Conservation (phyloP, 2,888 invertebrate genomes). For the Pseudolycoriella hygida region DNA sequence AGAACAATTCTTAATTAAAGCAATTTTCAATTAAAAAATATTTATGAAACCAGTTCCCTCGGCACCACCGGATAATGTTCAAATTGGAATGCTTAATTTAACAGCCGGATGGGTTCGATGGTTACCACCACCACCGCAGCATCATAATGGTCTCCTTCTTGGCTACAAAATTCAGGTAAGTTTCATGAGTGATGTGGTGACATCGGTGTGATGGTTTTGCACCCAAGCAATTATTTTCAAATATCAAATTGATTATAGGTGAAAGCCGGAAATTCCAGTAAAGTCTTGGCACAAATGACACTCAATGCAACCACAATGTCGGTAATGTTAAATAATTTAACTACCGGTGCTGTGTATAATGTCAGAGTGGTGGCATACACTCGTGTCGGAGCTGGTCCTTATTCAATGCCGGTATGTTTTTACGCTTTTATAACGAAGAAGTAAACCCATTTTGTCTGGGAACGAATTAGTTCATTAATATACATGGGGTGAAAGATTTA, state of each 20-base stretch:
- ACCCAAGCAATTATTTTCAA: neutral
- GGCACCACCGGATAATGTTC: conserved; percentile 60
- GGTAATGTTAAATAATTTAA: conserved; percentile 74
- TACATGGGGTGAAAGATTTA: too few relatives aligned
- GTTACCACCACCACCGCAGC: conserved; percentile 61
- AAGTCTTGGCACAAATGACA: conserved; percentile 62
- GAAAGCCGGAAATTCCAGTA: conserved; percentile 30
- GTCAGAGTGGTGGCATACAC: conserved; percentile 83
- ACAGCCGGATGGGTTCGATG: conserved; percentile 66
- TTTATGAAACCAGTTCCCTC: conserved; percentile 37
- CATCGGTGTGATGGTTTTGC: too few relatives aligned
- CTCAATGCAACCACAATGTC: conserved; percentile 79
- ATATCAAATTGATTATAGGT: conserved; percentile 15
- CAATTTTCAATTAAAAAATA: neutral
- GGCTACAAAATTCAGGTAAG: conserved; percentile 38
- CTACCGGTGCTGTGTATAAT: conserved; percentile 68
- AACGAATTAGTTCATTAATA: too few relatives aligned
- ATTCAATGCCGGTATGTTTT: conserved; percentile 56
- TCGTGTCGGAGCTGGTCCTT: conserved; percentile 73
- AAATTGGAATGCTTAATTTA: conserved; percentile 61
- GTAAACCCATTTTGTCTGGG: too few relatives aligned
- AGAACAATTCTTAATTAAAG: neutral
- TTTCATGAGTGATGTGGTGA: neutral
- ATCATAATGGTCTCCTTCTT: conserved; percentile 49
- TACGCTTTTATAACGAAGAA: too few relatives aligned